These are phyloP conservation scores for Actias luna DNA, from an alignment of 2,888 invertebrate species.

Conservation along the genomic window DNA sequence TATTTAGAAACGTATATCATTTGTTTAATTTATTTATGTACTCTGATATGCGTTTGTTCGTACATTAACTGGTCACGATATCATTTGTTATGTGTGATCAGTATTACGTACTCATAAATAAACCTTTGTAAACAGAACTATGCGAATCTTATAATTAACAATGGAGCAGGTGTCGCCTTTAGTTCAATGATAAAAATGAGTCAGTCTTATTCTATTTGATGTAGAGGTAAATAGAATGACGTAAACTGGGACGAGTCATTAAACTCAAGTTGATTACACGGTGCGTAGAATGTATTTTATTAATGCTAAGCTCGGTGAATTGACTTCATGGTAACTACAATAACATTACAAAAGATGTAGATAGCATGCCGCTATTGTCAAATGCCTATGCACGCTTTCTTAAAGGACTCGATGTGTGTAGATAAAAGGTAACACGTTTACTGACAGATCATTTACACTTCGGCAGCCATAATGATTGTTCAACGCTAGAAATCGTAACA, in stretches of 20 bases:
- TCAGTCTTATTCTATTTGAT: neutral
- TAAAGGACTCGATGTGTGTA: too few relatives aligned
- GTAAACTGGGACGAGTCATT: conserved; percentile 7
- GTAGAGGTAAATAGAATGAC: neutral
- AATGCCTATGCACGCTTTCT: too few relatives aligned
- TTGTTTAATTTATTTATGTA: conserved; percentile 1
- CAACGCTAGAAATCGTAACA: too few relatives aligned
- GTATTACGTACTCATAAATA: neutral
- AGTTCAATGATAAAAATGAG: neutral
- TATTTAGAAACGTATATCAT: neutral
- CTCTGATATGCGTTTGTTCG: neutral
- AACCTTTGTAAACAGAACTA: neutral
- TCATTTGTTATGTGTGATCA: neutral
- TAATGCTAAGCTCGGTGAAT: too few relatives aligned
- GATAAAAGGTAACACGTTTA: too few relatives aligned
- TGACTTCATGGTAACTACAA: too few relatives aligned
- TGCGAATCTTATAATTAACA: conserved; percentile 3
- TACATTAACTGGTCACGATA: neutral
- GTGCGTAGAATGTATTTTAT: neutral
- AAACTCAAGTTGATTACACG: neutral
- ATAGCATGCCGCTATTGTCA: too few relatives aligned
- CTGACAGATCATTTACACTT: too few relatives aligned
- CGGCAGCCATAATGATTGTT: too few relatives aligned
- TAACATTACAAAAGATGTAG: too few relatives aligned
- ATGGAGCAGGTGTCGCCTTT: neutral